phyloP scores from a whole-genome alignment of 2,797 vertebrate genomes.

The Poecilia wingei region DNA sequence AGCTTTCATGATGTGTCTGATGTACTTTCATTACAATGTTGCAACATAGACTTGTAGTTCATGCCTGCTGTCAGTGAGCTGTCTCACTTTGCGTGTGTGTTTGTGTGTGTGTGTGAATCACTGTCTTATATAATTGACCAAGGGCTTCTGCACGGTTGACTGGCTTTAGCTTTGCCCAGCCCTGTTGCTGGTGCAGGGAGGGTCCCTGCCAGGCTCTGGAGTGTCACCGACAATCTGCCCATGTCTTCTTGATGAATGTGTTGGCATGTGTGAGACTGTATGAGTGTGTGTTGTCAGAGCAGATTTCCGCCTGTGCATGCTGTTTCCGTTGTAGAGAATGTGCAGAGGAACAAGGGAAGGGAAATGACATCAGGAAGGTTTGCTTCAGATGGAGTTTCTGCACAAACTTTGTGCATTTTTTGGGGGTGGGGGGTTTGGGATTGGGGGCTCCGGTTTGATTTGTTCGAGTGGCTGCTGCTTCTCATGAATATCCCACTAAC shows the following conservation, averaged over 20 bases:
- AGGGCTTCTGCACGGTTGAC: constrained; percentile 66
- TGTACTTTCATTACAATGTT: constrained; percentile 24
- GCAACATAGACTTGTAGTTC: constrained; percentile 29
- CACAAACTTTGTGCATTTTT: constrained; percentile 16
- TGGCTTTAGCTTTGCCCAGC: constrained; percentile 65
- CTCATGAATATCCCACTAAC: constrained; percentile 61
- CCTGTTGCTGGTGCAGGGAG: constrained; percentile 66
- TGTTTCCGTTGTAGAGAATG: constrained; percentile 47
- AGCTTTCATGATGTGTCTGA: constrained; percentile 42
- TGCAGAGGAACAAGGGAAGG: constrained; percentile 43
- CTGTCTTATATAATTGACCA: constrained; percentile 76
- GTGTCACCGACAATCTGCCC: constrained; percentile 78
- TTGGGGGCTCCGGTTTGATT: constrained; percentile 41
- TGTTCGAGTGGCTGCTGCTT: constrained; percentile 26
- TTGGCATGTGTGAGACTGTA: constrained; percentile 16
- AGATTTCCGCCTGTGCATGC: constrained; percentile 49
- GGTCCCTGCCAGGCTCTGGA: constrained; percentile 69
- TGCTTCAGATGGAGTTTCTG: constrained; percentile 41
- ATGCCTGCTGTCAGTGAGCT: constrained; percentile 38
- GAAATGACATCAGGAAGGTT: constrained; percentile 54
- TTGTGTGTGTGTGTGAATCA: constrained; percentile 46
- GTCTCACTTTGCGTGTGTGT: neutral
- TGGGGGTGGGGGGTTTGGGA: neutral
- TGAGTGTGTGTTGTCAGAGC: constrained; percentile 40
- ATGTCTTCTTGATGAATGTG: constrained; percentile 72